Evolutionary conservation across 2,888 invertebrate species (phyloP), one percentile per base, ranked within the genome.

Genomic region (Tortricodes alternella): DNA sequence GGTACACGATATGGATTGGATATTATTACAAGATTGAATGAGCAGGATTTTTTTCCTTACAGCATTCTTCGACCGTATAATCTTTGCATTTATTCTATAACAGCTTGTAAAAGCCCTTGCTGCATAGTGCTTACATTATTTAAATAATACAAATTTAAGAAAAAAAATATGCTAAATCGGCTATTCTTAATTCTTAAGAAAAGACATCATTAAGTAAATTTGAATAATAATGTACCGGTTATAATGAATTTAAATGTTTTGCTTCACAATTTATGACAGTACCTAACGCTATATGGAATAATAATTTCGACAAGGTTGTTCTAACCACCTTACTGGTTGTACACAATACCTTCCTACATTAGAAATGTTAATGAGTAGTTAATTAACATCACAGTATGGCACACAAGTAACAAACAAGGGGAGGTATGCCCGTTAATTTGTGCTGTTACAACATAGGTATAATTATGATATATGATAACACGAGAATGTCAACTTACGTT

Each of bases 381-480:
- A 49, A 55, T 55, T 55, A 55, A 55, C 55, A 55, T 55, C 27
- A 55, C 55, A 48, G 41, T 55, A 55, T 55, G 55, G 53, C 41
- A 46, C n/a, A n/a, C 48, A 29, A 9, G 27, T 43, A 44, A 41
- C 53, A 34, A 38, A 32, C 32, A 38, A 39, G 34, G 24, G 48
- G 35, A 34, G 21, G 55, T 21, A 41, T 35, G 24, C 9, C 41
- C 41, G 24, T 48, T 27, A 24, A 34, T 29, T 37, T 19, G 32
- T 13, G 21, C 18, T 15, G 34, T 48, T 48, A 41, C 53, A 35
- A 48, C 53, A 48, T 53, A 24, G 21, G 6, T 29, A 46, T 11
- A 44, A 18, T 19, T 46, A 46, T 16, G 43, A 43, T n/a, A 29
- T 8, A n/a, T n/a, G 29, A 29, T 13, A 3, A 6, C 13, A 15